Evolutionary conservation across 1,140 invertebrate genomes (phyloP).

Genomic region (Drosophila setifemur): DNA sequence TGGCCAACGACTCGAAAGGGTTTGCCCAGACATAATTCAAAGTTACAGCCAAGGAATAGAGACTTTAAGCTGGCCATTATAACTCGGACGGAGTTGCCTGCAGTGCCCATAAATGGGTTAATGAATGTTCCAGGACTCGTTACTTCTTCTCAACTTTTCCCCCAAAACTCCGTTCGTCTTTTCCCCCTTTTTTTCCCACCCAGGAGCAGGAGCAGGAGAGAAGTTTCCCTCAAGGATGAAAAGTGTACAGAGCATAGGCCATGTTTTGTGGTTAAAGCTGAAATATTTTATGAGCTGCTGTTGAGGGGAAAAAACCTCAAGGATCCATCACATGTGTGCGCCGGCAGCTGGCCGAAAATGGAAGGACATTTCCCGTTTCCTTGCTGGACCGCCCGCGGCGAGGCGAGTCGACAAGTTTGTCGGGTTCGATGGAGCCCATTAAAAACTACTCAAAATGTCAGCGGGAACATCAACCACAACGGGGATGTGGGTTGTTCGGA

Average conservation of each 20-base stretch:
- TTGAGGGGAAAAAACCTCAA: not conserved
- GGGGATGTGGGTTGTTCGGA: not conserved
- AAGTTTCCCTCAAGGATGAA: not conserved
- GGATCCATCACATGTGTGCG: conserved; percentile 1
- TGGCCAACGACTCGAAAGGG: conserved; percentile 66
- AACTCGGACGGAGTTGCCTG: conserved; percentile 40
- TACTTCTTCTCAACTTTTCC: too few species aligned
- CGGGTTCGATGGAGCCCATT: conserved; percentile 53
- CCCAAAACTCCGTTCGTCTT: too few species aligned
- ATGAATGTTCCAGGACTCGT: conserved; percentile 37
- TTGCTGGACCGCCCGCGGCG: conserved; percentile 41
- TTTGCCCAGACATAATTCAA: conserved; percentile 57
- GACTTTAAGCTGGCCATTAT: conserved; percentile 31
- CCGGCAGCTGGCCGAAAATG: conserved; percentile 32
- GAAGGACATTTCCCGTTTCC: conserved; percentile 24
- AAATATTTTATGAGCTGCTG: conserved; percentile 16
- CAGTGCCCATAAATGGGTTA: conserved; percentile 56
- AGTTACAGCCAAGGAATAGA: conserved; percentile 29
- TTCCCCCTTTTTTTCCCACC: not conserved
- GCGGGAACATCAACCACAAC: conserved; percentile 49
- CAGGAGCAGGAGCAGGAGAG: not conserved
- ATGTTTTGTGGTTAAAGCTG: conserved; percentile 21
- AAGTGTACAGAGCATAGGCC: conserved; percentile 12
- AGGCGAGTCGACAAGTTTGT: conserved; percentile 59
- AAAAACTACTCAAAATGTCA: conserved; percentile 78